These are phyloP conservation scores for Drosophila insularis DNA, from an alignment of 1,140 invertebrate species.

Conservation along the genomic window DNA sequence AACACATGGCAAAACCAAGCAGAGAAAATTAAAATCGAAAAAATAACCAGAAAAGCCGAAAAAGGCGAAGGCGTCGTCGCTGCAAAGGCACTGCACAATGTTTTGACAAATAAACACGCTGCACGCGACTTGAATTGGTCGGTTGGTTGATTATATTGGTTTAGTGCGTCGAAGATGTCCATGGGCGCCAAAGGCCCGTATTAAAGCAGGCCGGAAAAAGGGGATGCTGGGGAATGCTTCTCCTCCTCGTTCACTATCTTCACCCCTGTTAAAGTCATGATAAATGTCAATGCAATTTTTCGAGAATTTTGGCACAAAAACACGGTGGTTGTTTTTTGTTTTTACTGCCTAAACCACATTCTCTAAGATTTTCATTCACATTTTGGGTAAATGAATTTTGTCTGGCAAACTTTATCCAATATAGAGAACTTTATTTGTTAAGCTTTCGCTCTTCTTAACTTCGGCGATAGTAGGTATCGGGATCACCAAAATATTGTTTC, in stretches of 20 bases:
- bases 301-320: neutral
- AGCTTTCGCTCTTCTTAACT: no score
- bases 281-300: slow-evolving; percentile 3
- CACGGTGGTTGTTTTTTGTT: neutral
- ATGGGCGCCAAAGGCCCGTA: slow-evolving; percentile 1
- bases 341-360: neutral
- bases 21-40: neutral
- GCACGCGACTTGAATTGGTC: slow-evolving; percentile 62
- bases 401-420: no score
- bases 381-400: neutral
- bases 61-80: slow-evolving; percentile 10
- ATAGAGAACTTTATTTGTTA: no score
- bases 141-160: neutral
- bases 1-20: slow-evolving; percentile 57
- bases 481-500: no score
- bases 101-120: slow-evolving; percentile 78
- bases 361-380: neutral
- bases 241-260: neutral
- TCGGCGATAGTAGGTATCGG: no score
- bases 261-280: neutral
- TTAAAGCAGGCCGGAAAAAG: neutral
- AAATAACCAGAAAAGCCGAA: slow-evolving; percentile 19
- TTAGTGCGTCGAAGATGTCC: neutral
- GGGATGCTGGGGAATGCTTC: neutral
- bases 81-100: slow-evolving; percentile 51